Base-by-base conservation (phyloP, 2,888 invertebrate species). In the Drepanosiphum platanoidis region DNA sequence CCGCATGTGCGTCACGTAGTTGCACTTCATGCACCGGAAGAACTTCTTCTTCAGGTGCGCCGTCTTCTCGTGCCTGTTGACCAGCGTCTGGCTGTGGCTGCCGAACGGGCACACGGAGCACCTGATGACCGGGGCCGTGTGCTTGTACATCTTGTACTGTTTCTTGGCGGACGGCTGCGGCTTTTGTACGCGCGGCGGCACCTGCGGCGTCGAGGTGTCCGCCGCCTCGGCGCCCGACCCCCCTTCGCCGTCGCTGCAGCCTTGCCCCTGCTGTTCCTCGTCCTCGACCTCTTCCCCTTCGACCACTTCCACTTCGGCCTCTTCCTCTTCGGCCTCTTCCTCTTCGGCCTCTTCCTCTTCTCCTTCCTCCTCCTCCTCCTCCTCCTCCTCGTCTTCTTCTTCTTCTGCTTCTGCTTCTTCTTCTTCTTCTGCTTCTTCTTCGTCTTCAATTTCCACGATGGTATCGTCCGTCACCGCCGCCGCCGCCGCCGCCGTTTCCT, bases 1-100 rank as follows among this genome's bases (percentile, higher is more conserved):
- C 89, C 95, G 94, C 89, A 97, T 95, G 90, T 96, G 95, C 2
- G 97, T 97, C 87, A 95, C 95, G 90, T 97, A 98, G 88, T 94
- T 94, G 91, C 97, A 97, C 90, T 96, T 95, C 88, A 93, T 92
- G 90, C 97, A 97, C n/a, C 95, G 93, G 90, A 95, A 96, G 90
- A 95, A 92, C 88, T 92, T 92, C 91, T 91, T 93, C 92, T 95
- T 95, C 88, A 94, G 92, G 90, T 96, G 96, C 88, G 94, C 93
- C 64, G 93, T 92, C 87, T 93, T 92, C 89, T 95, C 95, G 90
- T 95, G 95, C 81, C 92, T 92, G 27, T 92, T 91, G 86, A 94
- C 90, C 88, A 93, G 92, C 86, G 92, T 92, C 83, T 92, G 92
- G 87, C 93, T 94, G 58, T 92, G 90, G 79, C 93, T 93, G 61